Conservation (phyloP, 2,888 invertebrate species). For the Heliothis peltigera region DNA sequence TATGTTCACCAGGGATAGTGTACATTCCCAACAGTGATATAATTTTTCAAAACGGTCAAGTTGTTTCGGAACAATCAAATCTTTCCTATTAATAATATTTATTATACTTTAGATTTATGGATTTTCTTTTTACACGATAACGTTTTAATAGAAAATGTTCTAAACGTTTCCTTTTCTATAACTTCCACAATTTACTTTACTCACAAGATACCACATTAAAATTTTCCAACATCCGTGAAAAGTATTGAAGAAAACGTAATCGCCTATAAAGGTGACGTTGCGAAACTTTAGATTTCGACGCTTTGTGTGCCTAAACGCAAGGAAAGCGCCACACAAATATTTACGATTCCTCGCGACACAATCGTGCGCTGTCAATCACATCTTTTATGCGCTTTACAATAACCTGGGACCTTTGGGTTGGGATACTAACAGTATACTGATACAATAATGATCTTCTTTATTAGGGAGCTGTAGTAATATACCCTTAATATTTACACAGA, state of each 20-base stretch:
- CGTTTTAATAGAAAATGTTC: no score
- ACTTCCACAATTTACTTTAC: no score
- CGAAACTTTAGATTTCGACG: constrained; percentile 76
- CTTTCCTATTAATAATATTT: no score
- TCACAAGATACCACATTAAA: constrained; percentile 60
- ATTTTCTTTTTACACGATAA: no score
- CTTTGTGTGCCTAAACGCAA: constrained; percentile 73
- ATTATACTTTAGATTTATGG: no score
- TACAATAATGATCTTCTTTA: constrained; percentile 3
- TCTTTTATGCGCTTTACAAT: constrained; percentile 53
- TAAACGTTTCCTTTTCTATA: no score
- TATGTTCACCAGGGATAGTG: no score
- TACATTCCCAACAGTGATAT: no score
- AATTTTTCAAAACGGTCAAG: no score
- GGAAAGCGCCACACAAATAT: constrained; percentile 65
- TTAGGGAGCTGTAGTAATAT: no score
- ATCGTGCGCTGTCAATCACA: constrained; percentile 63
- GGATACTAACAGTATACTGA: neutral
- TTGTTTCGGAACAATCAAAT: no score
- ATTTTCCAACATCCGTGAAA: constrained; percentile 55
- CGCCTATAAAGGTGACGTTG: constrained; percentile 86
- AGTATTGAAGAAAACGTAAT: constrained; percentile 88
- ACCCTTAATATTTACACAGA: no score
- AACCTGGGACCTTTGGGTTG: constrained; percentile 33
- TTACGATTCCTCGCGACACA: constrained; percentile 65